Percentiles rank a stretch among this genome's conserved stretches.
phyloP scores from a whole-genome alignment of 2,113 vertebrate species.

The Neolamprologus falcicula region DNA sequence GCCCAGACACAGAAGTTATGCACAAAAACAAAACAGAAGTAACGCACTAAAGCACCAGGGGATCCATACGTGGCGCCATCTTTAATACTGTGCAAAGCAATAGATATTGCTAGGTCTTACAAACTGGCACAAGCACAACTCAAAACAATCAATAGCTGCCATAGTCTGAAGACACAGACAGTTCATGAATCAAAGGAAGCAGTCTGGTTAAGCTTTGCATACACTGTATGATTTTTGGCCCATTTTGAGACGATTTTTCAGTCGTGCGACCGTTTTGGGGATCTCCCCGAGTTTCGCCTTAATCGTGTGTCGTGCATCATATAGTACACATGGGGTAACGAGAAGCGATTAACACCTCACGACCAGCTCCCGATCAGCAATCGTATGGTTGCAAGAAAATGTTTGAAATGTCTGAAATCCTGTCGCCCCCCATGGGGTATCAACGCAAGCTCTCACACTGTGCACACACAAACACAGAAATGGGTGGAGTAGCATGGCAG shows the following conservation, averaged over 20 bases:
- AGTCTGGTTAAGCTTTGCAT: not conserved
- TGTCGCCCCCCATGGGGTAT: rapidly evolving
- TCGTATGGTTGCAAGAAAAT: not conserved
- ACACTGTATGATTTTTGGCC: not conserved
- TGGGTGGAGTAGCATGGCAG: not conserved
- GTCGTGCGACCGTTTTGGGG: not conserved
- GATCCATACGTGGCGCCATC: too few species aligned
- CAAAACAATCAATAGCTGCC: not conserved
- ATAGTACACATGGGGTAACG: not conserved
- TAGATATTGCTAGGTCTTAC: not conserved
- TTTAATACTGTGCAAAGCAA: not conserved
- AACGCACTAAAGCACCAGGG: too few species aligned
- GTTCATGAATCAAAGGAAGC: not conserved
- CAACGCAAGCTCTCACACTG: not conserved
- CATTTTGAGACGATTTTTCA: not conserved
- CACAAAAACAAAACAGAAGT: too few species aligned
- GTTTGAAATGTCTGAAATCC: not conserved
- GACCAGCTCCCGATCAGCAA: not conserved
- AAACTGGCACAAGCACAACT: not conserved
- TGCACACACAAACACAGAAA: not conserved
- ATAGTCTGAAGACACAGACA: not conserved
- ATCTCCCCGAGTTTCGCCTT: not conserved
- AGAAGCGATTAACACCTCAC: not conserved
- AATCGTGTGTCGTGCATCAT: rapidly evolving
- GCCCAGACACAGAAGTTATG: too few species aligned